Percentiles rank a stretch among this genome's conserved stretches.
phyloP scores from a whole-genome alignment of 2,797 vertebrate species.

The Podarcis siculus region DNA sequence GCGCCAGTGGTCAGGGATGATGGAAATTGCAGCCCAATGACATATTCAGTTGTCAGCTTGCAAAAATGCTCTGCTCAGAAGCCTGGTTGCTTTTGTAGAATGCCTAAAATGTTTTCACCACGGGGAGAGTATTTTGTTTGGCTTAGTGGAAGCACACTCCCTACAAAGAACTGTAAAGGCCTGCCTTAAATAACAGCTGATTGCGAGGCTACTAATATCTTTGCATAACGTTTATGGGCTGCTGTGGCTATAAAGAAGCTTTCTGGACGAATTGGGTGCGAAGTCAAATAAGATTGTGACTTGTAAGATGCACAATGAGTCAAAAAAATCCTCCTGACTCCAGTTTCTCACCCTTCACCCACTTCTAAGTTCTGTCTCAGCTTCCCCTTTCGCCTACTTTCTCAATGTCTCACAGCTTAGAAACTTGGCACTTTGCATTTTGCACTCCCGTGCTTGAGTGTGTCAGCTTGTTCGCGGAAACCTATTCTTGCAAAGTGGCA shows the following conservation, averaged over 20 bases:
- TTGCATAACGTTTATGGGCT: neutral
- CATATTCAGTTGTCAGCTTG: neutral
- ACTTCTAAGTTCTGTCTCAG: constrained; percentile 24
- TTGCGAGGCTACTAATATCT: neutral
- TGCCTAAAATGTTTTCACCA: neutral
- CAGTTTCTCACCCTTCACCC: constrained; percentile 40
- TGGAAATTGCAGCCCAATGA: neutral
- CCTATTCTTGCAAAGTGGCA: neutral
- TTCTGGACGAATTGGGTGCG: neutral
- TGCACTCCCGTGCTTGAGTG: neutral
- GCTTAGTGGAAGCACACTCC: neutral
- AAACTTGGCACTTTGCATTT: constrained; percentile 37
- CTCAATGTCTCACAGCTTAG: neutral
- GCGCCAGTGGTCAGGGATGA: neutral
- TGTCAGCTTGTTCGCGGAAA: neutral
- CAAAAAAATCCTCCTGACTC: neutral
- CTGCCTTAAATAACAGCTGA: neutral
- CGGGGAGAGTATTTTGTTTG: neutral
- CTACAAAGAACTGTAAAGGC: neutral
- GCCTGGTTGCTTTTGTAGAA: neutral
- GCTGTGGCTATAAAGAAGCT: neutral
- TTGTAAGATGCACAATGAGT: neutral
- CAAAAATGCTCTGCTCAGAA: neutral
- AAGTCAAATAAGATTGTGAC: constrained; percentile 1
- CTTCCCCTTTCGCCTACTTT: constrained; percentile 20